A percentile compares a stretch with the other conserved stretches of the same genome.
Evolutionary conservation across 2,888 invertebrate genomes (phyloP).

Genomic region (Ligdia adustata): DNA sequence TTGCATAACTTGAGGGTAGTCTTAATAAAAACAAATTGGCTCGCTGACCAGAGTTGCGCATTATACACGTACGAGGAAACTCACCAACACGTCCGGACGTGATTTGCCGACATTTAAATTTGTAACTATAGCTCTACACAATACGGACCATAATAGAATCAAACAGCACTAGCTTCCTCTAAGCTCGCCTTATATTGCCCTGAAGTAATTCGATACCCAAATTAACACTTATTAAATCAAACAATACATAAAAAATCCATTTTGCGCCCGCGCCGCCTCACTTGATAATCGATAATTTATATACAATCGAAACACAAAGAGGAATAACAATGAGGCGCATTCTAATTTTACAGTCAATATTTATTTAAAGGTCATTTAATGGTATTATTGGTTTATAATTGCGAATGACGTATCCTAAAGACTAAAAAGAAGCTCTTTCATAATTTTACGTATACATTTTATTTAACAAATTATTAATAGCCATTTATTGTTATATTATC

Average conservation of each 20-base stretch:
- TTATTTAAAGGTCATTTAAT: conserved; percentile 6
- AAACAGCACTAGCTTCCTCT: conserved; percentile 1
- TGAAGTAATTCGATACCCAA: conserved; percentile 23
- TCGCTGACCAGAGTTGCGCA: conserved; percentile 73
- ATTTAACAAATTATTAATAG: too few relatives aligned
- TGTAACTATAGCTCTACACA: conserved; percentile 10
- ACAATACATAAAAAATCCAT: conserved; percentile 35
- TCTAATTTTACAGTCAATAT: conserved; percentile 20
- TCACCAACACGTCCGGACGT: conserved; percentile 69
- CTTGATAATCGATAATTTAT: conserved; percentile 34
- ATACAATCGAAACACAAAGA: conserved; percentile 27
- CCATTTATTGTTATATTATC: too few relatives aligned
- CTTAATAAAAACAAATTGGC: conserved; percentile 83
- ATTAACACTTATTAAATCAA: conserved; percentile 30
- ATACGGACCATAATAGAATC: neutral
- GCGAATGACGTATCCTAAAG: too few relatives aligned
- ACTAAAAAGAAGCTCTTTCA: too few relatives aligned
- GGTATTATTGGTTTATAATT: neutral
- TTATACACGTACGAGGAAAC: conserved; percentile 81
- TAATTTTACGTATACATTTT: too few relatives aligned
- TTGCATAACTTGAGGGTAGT: conserved; percentile 82
- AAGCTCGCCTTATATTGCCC: neutral
- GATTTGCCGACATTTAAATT: conserved; percentile 69
- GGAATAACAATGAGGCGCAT: conserved; percentile 23
- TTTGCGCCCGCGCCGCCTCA: conserved; percentile 24